phyloP scores from a whole-genome alignment of 1,140 invertebrate genomes.

The Solenopsis fugax region DNA sequence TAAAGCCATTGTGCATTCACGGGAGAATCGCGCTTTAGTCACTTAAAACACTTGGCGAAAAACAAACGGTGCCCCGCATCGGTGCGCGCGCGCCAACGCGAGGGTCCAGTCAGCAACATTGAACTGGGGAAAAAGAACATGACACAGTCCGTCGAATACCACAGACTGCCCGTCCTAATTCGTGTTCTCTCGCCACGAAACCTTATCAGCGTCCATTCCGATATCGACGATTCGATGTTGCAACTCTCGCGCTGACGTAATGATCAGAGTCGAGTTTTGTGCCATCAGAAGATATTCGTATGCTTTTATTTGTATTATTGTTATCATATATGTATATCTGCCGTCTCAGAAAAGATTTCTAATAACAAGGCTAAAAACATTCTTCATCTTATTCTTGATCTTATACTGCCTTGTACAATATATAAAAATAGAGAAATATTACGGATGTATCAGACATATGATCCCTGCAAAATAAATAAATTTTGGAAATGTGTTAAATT shows the following conservation, averaged over 20 bases:
- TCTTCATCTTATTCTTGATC: too few species aligned
- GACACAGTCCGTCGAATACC: not conserved
- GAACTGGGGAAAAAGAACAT: not conserved
- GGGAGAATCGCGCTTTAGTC: not conserved
- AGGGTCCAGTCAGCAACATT: not conserved
- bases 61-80: not conserved
- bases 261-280: not conserved
- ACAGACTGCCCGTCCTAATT: not conserved
- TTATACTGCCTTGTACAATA: too few species aligned
- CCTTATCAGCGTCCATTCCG: constrained; percentile 35
- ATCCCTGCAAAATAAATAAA: too few species aligned
- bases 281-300: not conserved
- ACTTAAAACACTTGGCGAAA: constrained; percentile 3
- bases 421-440: too few species aligned
- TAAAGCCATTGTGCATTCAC: constrained; percentile 32
- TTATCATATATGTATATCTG: too few species aligned
- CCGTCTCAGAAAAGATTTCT: too few species aligned
- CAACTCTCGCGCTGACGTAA: not conserved
- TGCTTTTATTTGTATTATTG: not conserved
- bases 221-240: not conserved
- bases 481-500: too few species aligned
- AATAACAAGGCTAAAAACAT: too few species aligned
- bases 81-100: not conserved
- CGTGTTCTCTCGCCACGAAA: not conserved
- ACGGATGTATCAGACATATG: too few species aligned